These are phyloP conservation scores for Sapayoa aenigma DNA, from an alignment of 2,113 vertebrate species.

Conservation along the genomic window DNA sequence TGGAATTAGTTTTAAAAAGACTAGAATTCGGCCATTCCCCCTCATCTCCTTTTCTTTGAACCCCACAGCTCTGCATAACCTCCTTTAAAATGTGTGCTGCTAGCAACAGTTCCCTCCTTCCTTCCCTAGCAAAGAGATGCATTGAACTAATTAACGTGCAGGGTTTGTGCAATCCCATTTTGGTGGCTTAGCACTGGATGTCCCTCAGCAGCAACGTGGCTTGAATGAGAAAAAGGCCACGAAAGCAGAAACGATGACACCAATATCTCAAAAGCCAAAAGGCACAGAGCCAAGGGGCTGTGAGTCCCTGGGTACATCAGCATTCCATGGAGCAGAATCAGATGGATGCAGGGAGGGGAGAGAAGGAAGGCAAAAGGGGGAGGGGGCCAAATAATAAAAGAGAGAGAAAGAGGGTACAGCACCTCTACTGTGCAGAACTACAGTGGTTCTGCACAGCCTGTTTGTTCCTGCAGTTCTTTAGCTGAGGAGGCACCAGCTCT, in stretches of 20 bases:
- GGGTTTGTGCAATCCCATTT: conserved; percentile 37
- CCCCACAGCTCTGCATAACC: not conserved
- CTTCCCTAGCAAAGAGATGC: not conserved
- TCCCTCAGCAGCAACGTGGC: not conserved
- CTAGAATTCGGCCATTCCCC: not conserved
- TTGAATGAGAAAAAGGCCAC: conserved; percentile 23
- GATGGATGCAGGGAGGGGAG: not conserved
- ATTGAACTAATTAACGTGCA: conserved; percentile 49
- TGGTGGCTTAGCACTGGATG: conserved; percentile 42
- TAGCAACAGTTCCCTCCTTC: conserved; percentile 8
- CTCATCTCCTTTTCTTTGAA: not conserved
- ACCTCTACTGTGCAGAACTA: not conserved
- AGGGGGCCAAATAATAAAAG: not conserved
- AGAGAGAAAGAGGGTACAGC: not conserved
- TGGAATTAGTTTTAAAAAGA: not conserved
- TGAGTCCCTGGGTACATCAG: rapidly evolving
- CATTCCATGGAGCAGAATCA: not conserved
- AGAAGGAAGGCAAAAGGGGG: not conserved
- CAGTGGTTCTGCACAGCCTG: not conserved
- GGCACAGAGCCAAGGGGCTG: not conserved
- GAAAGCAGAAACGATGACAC: not conserved
- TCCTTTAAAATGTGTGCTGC: conserved; percentile 1
- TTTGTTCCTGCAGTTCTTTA: not conserved
- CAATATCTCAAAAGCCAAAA: not conserved
- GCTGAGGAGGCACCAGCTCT: conserved; percentile 17